Evolutionary conservation across 2,113 vertebrate genomes (phyloP).

Genomic region (Oriolus oriolus): DNA sequence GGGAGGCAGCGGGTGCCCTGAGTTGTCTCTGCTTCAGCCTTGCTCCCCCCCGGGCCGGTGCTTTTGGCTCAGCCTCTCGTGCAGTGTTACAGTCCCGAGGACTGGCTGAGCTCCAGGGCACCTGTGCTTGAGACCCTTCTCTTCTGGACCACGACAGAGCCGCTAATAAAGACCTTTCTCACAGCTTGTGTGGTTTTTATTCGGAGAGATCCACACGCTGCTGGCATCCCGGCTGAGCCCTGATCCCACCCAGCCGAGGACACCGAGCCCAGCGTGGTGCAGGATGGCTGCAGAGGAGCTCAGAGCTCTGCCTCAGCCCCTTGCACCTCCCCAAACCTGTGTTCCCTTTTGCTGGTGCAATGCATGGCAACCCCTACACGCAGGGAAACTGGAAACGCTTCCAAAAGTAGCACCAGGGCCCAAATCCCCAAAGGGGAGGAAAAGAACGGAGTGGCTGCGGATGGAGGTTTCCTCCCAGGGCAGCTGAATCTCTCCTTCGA

Average conservation of each 20-base stretch:
- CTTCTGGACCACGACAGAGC: constrained; percentile 8
- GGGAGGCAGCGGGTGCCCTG: neutral
- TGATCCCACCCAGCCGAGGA: neutral
- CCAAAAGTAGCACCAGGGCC: neutral
- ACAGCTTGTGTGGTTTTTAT: neutral
- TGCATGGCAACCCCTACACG: fast-evolving
- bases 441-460: neutral
- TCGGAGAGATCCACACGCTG: neutral
- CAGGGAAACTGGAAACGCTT: neutral
- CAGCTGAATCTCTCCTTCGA: neutral
- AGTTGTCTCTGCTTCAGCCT: neutral
- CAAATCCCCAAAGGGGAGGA: neutral
- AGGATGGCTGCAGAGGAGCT: neutral
- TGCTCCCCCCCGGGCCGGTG: neutral
- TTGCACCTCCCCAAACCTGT: neutral
- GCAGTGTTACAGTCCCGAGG: neutral
- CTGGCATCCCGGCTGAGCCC: neutral
- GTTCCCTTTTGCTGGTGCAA: neutral
- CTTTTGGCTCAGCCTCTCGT: neutral
- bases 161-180: constrained; percentile 17
- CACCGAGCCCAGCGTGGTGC: neutral
- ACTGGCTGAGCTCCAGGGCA: neutral
- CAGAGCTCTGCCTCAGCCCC: neutral
- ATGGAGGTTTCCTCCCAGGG: neutral
- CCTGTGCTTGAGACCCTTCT: constrained; percentile 30